Base-by-base conservation (phyloP, 2,888 invertebrate genomes). In the Aphodius sticticus region DNA sequence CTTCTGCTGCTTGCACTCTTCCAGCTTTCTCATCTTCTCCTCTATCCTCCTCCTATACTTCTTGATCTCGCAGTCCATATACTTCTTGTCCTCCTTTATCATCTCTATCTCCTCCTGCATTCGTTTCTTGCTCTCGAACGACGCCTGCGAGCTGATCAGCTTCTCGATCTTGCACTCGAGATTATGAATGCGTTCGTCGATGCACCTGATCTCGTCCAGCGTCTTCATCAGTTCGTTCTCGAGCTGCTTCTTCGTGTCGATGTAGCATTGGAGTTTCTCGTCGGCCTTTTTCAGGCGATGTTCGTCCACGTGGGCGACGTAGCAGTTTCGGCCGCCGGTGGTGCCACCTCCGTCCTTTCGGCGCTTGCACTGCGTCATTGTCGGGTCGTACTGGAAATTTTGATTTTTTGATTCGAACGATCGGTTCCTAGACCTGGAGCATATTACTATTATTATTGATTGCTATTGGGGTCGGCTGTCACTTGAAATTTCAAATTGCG, bases 61-160 rank as follows among this genome's bases (percentile, higher is more conserved):
- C 16, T 77, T 77, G 0, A 79, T 69, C 72, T 79, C 79, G 77
- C 74, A 74, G n/a, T 74, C 77, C 77, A 79, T 79, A 15, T 77
- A 79, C 26, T 79, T 75, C 16, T 79, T 79, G 15, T 79, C 79
- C 70, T 79, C 72, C 69, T 77, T 79, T 36, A 79, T 79, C 16
- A 37, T 69, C 38, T 79, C 77, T n/a, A 79, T 36, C 70, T 79
- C 79, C 74, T 77, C 77, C 69, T 79, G 72, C 77, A 79, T 77
- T 16, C 76, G 70, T 14, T 69, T 15, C 26, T 77, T 12, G 16
- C 74, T 69, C 36, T 69, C 79, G 72, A 9, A 16, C n/a, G 69
- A 26, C 15, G 79, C 36, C 37, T 79, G 77, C 15, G 69, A 16
- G 35, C 37, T 14, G 74, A 77, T 79, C 37, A 79, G 16, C 16